These are phyloP conservation scores for Luperina nickerlii DNA, from an alignment of 2,888 invertebrate genomes.

Conservation along the genomic window DNA sequence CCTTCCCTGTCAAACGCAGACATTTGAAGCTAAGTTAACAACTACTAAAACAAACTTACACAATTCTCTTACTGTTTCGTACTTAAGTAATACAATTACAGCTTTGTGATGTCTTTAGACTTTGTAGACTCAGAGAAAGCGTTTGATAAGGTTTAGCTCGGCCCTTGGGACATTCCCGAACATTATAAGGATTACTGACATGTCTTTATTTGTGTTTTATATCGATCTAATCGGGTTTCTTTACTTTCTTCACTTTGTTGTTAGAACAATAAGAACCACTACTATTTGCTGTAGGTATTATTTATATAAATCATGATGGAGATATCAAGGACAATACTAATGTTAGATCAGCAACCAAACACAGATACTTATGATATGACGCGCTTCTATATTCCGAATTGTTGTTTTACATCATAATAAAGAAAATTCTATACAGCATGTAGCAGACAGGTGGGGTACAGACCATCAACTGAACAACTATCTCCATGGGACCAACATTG, in stretches of 20 bases:
- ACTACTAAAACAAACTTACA: conserved; percentile 37
- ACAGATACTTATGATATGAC: neutral
- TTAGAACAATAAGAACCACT: neutral
- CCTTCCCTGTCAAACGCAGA: conserved; percentile 26
- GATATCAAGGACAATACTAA: conserved; percentile 22
- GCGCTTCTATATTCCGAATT: conserved; percentile 1
- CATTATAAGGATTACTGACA: conserved; percentile 15
- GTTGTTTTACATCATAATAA: conserved; percentile 11
- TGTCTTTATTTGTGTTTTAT: conserved; percentile 18
- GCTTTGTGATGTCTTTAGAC: conserved; percentile 17
- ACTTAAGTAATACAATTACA: conserved; percentile 49
- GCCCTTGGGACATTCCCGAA: conserved; percentile 20
- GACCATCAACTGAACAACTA: neutral
- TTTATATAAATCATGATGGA: conserved; percentile 9
- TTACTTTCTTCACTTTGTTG: neutral
- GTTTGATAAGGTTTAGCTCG: conserved; percentile 36
- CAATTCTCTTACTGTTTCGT: conserved; percentile 34
- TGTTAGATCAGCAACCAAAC: neutral
- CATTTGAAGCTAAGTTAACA: conserved; percentile 16
- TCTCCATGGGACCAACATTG: neutral
- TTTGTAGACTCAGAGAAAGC: conserved; percentile 28
- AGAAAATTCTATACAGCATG: neutral
- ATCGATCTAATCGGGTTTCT: conserved; percentile 7
- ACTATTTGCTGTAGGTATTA: neutral
- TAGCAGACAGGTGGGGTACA: neutral